Evolutionary conservation across 2,113 vertebrate species (phyloP).

Genomic region (Marmota flaviventris): DNA sequence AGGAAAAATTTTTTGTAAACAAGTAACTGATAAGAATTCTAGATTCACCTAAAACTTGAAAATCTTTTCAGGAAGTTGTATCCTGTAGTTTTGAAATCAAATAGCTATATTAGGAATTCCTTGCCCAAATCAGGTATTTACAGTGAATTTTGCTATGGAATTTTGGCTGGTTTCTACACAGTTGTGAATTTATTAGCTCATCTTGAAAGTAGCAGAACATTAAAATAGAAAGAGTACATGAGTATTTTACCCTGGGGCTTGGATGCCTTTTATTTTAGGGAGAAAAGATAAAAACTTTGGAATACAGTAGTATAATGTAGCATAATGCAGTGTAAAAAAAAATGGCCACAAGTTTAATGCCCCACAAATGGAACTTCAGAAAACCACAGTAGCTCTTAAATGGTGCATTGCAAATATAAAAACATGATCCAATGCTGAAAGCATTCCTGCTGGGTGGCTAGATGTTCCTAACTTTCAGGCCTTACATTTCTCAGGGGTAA

Average conservation of each 20-base stretch:
- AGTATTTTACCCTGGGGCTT: slow-evolving; percentile 29
- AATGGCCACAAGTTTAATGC: slow-evolving; percentile 67
- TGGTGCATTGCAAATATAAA: slow-evolving; percentile 64
- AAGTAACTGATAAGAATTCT: slow-evolving; percentile 76
- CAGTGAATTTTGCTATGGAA: slow-evolving; percentile 70
- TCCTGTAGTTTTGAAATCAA: slow-evolving; percentile 73
- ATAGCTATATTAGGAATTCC: slow-evolving; percentile 67
- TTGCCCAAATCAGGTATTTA: slow-evolving; percentile 80
- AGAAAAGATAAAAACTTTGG: slow-evolving; percentile 36
- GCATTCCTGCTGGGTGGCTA: slow-evolving; percentile 70
- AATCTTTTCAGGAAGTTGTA: slow-evolving; percentile 69
- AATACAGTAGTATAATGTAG: slow-evolving; percentile 49
- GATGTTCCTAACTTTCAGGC: slow-evolving; percentile 39
- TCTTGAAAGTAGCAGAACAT: slow-evolving; percentile 39
- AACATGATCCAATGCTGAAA: slow-evolving; percentile 68
- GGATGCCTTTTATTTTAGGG: slow-evolving; percentile 66
- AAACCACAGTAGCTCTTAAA: slow-evolving; percentile 79
- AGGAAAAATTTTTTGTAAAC: slow-evolving; percentile 80
- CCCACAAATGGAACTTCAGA: slow-evolving; percentile 69
- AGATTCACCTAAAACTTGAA: slow-evolving; percentile 71
- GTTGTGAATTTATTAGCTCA: slow-evolving; percentile 48
- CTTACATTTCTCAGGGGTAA: slow-evolving; percentile 67
- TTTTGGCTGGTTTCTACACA: slow-evolving; percentile 69
- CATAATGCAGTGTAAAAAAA: slow-evolving; percentile 6
- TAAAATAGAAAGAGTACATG: slow-evolving; percentile 15